A percentile compares a stretch with the other conserved stretches of the same genome.
phyloP scores from a whole-genome alignment of 2,797 vertebrate species.

The Malacoraja senta region DNA sequence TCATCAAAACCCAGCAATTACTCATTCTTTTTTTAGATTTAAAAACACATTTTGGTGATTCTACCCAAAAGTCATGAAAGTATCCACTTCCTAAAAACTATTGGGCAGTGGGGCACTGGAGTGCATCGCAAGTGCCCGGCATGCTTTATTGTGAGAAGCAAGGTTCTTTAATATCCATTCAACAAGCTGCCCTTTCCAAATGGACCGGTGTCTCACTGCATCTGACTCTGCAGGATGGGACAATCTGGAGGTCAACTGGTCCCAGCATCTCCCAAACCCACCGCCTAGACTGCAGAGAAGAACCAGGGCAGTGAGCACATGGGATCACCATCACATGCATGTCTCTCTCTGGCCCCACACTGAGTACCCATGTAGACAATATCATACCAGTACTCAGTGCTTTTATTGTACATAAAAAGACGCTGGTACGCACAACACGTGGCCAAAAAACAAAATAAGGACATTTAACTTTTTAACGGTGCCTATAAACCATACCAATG shows the following conservation, averaged over 20 bases:
- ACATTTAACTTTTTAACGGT: too few relatives aligned
- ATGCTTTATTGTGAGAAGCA: background rate
- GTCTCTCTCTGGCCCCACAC: too few relatives aligned
- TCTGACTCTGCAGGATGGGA: background rate
- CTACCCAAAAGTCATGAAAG: background rate
- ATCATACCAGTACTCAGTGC: too few relatives aligned
- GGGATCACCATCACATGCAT: too few relatives aligned
- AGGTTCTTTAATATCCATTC: background rate
- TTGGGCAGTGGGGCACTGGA: background rate
- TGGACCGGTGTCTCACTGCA: background rate
- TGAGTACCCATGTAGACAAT: too few relatives aligned
- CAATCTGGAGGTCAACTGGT: background rate
- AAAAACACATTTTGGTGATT: background rate
- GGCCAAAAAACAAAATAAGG: too few relatives aligned
- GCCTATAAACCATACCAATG: too few relatives aligned
- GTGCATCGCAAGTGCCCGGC: background rate
- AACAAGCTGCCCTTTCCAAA: background rate
- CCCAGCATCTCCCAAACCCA: too few relatives aligned
- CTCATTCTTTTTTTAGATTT: background rate
- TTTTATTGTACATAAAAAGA: too few relatives aligned
- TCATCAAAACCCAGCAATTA: background rate
- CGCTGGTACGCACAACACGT: too few relatives aligned
- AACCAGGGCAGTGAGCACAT: too few relatives aligned
- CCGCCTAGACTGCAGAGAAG: too few relatives aligned
- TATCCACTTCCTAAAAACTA: background rate